A percentile compares a stretch with the other conserved stretches of the same genome.
Conservation (phyloP, 2,888 invertebrate genomes). For the Dynastes hyllus region DNA sequence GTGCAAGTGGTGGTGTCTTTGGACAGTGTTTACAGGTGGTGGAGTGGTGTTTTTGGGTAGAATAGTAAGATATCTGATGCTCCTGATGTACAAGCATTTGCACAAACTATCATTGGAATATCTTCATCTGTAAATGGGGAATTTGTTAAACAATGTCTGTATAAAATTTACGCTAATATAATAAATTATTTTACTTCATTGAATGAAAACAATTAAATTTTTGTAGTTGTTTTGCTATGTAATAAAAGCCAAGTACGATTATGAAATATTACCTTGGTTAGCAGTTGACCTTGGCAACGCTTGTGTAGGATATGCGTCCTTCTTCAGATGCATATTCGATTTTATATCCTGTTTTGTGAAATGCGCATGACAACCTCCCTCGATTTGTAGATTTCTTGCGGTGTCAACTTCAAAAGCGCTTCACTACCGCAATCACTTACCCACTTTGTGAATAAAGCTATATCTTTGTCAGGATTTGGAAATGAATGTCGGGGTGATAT, state of each 20-base stretch:
- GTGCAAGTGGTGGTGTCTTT: not conserved
- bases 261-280: not conserved
- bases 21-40: not conserved
- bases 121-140: not conserved
- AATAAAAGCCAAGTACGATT: not conserved
- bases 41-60: not conserved
- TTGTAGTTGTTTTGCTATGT: not conserved
- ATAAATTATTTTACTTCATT: too few species aligned
- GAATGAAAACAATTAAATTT: not conserved
- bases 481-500: too few species aligned
- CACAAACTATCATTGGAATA: not conserved
- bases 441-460: not conserved
- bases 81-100: not conserved
- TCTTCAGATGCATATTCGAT: not conserved
- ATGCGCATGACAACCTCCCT: not conserved
- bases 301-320: not conserved
- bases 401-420: not conserved
- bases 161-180: too few species aligned
- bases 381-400: not conserved
- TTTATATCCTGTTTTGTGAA: not conserved
- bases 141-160: not conserved
- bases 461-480: not conserved
- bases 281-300: not conserved
- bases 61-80: not conserved
- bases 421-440: not conserved